These are phyloP conservation scores for Aphaenogaster ashmeadi DNA, from an alignment of 1,140 invertebrate genomes.

Conservation along the genomic window DNA sequence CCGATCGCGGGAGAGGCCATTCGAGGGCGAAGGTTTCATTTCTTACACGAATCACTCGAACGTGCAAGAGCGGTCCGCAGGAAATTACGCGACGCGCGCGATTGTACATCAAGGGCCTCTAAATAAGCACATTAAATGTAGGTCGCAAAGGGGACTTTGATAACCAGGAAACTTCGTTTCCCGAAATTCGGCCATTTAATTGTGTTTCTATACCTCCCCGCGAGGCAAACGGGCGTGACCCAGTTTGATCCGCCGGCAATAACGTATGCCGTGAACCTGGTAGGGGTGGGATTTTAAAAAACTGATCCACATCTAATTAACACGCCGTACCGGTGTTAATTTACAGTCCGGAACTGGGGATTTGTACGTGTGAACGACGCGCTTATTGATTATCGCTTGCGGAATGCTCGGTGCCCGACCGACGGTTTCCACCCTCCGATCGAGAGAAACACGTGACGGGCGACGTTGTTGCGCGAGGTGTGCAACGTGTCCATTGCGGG, in stretches of 20 bases:
- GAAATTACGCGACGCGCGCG: constrained; percentile 4
- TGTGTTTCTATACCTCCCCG: not conserved
- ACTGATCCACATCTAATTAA: constrained; percentile 19
- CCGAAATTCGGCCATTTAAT: not conserved
- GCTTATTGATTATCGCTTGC: constrained; percentile 47
- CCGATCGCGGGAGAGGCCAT: not conserved
- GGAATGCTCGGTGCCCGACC: not conserved
- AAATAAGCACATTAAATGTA: not conserved
- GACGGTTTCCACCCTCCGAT: constrained; percentile 21
- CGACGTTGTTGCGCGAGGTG: constrained; percentile 3
- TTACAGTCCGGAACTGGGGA: not conserved
- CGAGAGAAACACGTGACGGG: constrained; percentile 16
- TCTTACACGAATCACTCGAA: not conserved
- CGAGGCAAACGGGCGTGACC: not conserved
- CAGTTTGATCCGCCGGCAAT: not conserved
- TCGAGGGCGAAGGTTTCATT: constrained; percentile 30
- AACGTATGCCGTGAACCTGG: not conserved
- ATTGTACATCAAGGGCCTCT: not conserved
- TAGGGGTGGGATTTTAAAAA: not conserved
- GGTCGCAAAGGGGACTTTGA: not conserved
- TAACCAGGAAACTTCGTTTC: not conserved
- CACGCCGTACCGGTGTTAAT: not conserved
- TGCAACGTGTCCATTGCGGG: constrained; percentile 17
- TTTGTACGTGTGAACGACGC: not conserved
- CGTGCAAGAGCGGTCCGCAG: not conserved